Evolutionary conservation across 2,888 invertebrate genomes (phyloP).

Genomic region (Boloria selene): DNA sequence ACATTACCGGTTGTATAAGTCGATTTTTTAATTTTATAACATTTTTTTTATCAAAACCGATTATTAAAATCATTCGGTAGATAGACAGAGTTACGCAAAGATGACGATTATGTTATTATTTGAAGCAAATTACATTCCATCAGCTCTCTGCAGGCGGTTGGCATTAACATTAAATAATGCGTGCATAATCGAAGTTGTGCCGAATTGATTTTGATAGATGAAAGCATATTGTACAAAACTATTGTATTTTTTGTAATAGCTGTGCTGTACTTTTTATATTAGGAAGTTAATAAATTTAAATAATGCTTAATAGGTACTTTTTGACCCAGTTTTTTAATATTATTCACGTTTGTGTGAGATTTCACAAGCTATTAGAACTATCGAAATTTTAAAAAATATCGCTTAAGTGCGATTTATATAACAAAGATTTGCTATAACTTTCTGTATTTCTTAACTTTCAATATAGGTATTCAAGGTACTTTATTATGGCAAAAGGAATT

Average conservation of each 20-base stretch:
- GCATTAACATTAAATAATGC: conserved; percentile 8
- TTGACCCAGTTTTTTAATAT: too few relatives aligned
- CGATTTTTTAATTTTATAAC: neutral
- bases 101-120: conserved; percentile 21
- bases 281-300: too few relatives aligned
- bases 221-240: conserved; percentile 6
- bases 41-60: conserved; percentile 6
- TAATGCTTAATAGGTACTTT: too few relatives aligned
- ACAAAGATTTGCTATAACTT: neutral
- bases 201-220: conserved; percentile 13
- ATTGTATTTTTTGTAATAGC: neutral
- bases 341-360: too few relatives aligned
- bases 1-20: conserved; percentile 2
- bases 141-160: conserved; percentile 21
- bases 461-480: neutral
- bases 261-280: neutral
- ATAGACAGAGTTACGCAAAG: conserved; percentile 20
- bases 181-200: conserved; percentile 12
- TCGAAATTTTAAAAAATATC: too few relatives aligned
- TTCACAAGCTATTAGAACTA: too few relatives aligned
- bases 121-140: conserved; percentile 25
- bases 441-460: neutral
- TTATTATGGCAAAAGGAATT: too few relatives aligned
- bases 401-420: too few relatives aligned
- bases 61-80: neutral